Evolutionary conservation across 2,888 invertebrate genomes (phyloP), one percentile per base, ranked within the genome.

Genomic region (Perizoma affinitatum): DNA sequence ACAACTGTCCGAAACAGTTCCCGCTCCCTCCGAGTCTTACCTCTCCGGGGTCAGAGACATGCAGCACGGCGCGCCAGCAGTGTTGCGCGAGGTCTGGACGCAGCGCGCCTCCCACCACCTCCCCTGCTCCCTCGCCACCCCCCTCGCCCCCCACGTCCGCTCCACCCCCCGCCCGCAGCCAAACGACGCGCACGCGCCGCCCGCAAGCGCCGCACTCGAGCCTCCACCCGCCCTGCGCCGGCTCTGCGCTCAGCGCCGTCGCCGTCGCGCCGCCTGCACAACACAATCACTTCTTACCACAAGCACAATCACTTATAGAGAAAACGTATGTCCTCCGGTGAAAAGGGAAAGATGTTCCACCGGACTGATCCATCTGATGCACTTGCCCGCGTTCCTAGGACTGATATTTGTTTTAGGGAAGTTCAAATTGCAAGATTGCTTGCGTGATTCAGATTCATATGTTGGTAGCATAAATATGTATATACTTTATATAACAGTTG

Each of bases 141-240:
- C 1, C 22, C 22, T 22, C 22, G 22, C 22, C 22, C 22, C 22
- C 22, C 22, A 3, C n/a, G n/a, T n/a, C 40, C 7, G 77, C 70
- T 6, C 87, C 84, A 8, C 80, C 80, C 50, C 58, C 77, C 70
- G 47, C 72, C 58, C 47, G 68, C 72, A 85, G 54, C 84, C 84
- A 87, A 61, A 80, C 40, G 51, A 83, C 90, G 56, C 87, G 82
- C 64, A 88, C 73, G 43, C 74, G 76, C 51, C 88, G 84, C 0
- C 90, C 90, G 72, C 90, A 90, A 51, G 86, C 91, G 45, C 86
- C 87, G 75, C 91, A 91, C 73, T 87, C 88, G 9, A 91, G 81
- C 22, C 90, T 80, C 88, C 89, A 90, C 5, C 89, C 90, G 36
- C 82, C 82, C 41, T 68, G 63, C 0, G 82, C 78, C 6, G 83